Base-by-base conservation (phyloP, 2,113 vertebrate genomes). In the Dromas ardeola region DNA sequence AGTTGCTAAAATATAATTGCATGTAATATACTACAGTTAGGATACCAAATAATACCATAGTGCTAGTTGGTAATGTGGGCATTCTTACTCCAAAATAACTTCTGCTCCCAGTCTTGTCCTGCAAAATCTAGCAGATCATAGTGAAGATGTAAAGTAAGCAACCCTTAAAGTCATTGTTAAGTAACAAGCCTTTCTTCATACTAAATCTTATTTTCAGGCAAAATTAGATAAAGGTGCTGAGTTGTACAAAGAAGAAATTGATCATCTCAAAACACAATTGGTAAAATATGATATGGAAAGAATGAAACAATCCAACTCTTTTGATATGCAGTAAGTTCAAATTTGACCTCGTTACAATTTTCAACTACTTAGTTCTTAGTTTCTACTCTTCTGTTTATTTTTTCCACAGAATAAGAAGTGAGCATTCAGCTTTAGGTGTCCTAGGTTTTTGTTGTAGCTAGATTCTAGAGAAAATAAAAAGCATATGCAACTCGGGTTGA, bases 211-310 rank as follows among this genome's bases (percentile, higher is more conserved):
- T 79, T 58, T 84, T 58, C 88, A 99, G 98, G 92, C 96, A 43
- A 95, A 97, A 94, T 30, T 98, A 76, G 71, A 98, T 96, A 97
- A 97, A 95, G 98, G 97, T 83, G 93, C 97, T 22, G 89, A 98
- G 10, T 97, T 98, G 11, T 98, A 97, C 82, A 98, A 96, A 87
- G 98, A 96, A 38, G 98, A 99, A 98, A 97, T 99, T 86, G 98
- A 99, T 50, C 52, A 95, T 52, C 97, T 99, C 42, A 98, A 98
- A 95, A 98, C 84, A n/a, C 97, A 98, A 27, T 69, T 99, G 52
- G 97, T 99, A 45, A 98, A 98, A 93, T 66, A 76, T 90, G 98
- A 99, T 77, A 90, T 99, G 97, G 98, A 98, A 93, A 97, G 98
- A 95, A 98, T 95, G 73, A 98, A 98, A 15, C 95, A 95, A 13